Percentiles rank a stretch among this genome's conserved stretches.
Evolutionary conservation across 2,888 invertebrate genomes (phyloP).

Genomic region (Lasioglossum lativentre): DNA sequence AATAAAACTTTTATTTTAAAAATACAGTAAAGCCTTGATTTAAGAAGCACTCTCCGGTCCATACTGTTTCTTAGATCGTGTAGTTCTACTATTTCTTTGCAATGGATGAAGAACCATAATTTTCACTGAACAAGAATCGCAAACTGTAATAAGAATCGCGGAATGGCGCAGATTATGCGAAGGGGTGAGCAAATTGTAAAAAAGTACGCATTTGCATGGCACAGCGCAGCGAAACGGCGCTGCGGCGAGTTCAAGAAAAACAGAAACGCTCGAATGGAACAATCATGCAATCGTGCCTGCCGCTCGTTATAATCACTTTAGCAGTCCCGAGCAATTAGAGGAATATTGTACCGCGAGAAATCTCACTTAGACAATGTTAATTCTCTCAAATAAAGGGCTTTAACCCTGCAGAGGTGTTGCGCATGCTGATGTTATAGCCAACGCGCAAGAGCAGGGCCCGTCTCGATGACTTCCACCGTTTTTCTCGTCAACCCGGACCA

Average conservation of each 20-base stretch:
- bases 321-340: background rate
- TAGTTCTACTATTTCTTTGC: too few relatives aligned
- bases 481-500: constrained; percentile 30
- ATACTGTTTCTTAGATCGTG: too few relatives aligned
- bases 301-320: background rate
- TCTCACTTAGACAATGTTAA: background rate
- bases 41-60: too few relatives aligned
- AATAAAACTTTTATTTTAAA: too few relatives aligned
- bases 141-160: background rate
- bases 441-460: background rate
- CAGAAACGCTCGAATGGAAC: background rate
- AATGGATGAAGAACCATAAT: too few relatives aligned
- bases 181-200: background rate
- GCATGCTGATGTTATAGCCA: background rate
- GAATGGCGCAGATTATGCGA: background rate
- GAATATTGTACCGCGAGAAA: background rate
- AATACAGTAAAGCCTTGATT: too few relatives aligned
- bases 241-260: background rate
- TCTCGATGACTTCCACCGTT: constrained; percentile 7
- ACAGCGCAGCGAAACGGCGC: background rate
- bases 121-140: background rate
- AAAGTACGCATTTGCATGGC: background rate
- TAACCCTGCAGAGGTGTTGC: background rate
- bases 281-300: background rate
- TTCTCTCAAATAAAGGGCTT: background rate